These are phyloP conservation scores for Drosophila subpulchrella DNA, from an alignment of 1,140 invertebrate species.

Conservation along the genomic window DNA sequence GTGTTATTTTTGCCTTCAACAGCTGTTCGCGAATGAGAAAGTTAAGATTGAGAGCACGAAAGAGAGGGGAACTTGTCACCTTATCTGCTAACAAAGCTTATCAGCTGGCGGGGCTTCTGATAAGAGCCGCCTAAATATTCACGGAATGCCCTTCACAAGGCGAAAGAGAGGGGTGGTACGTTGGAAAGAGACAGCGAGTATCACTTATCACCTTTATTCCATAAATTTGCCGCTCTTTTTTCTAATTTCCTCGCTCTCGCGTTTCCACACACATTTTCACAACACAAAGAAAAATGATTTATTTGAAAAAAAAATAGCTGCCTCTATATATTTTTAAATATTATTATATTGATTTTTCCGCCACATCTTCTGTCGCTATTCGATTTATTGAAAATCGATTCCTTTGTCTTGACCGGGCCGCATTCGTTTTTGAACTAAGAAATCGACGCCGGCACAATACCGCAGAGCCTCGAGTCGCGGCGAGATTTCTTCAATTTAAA, in stretches of 20 bases:
- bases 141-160: constrained; percentile 28
- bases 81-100: constrained; percentile 34
- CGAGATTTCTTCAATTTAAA: constrained; percentile 80
- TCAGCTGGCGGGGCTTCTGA: constrained; percentile 16
- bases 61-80: neutral
- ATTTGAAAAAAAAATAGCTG: neutral
- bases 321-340: neutral
- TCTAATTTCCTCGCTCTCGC: neutral
- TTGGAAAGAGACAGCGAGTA: neutral
- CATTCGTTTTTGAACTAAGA: constrained; percentile 56
- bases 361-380: neutral
- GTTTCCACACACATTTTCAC: constrained; percentile 8
- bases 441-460: constrained; percentile 47
- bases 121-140: constrained; percentile 17
- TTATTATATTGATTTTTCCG: neutral
- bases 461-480: constrained; percentile 47
- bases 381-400: constrained; percentile 20
- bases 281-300: neutral
- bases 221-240: constrained; percentile 19
- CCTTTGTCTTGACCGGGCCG: constrained; percentile 31
- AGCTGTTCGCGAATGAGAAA: constrained; percentile 37
- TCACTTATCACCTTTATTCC: constrained; percentile 24
- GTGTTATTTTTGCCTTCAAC: constrained; percentile 25
- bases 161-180: neutral
- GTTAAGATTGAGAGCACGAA: neutral